A percentile compares a stretch with the other conserved stretches of the same genome.
phyloP scores from a whole-genome alignment of 2,888 invertebrate genomes.

The Yponomeuta evonymella region DNA sequence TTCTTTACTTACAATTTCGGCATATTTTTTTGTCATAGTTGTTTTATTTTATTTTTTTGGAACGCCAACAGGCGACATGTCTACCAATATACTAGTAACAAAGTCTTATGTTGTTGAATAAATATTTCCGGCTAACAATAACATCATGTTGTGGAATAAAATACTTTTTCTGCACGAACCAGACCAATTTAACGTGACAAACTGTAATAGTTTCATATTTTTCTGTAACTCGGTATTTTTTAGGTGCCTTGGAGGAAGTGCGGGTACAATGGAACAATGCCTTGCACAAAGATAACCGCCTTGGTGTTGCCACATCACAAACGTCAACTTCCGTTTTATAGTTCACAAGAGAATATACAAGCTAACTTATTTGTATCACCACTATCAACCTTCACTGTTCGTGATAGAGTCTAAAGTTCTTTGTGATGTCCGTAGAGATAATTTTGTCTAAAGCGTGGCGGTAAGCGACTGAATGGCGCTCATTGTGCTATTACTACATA shows the following conservation, averaged over 20 bases:
- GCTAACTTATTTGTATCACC: constrained; percentile 1
- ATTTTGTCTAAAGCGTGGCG: not conserved
- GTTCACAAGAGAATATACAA: constrained; percentile 22
- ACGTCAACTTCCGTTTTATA: constrained; percentile 17
- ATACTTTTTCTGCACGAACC: not conserved
- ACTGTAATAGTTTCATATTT: not conserved
- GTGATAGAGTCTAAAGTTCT: constrained; percentile 29
- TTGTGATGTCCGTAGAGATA: not conserved
- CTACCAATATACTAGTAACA: no score
- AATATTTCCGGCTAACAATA: not conserved
- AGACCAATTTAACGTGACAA: not conserved
- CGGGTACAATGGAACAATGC: constrained; percentile 30
- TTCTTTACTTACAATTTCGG: not conserved
- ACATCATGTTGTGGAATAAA: not conserved
- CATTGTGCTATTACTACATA: constrained; percentile 35
- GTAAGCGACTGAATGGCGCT: constrained; percentile 36
- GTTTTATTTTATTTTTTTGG: not conserved
- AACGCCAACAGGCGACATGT: no score
- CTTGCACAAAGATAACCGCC: constrained; percentile 28
- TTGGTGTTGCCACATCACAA: constrained; percentile 24
- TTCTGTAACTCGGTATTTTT: constrained; percentile 1
- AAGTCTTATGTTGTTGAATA: not conserved
- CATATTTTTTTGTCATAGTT: no score
- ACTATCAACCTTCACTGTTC: not conserved
- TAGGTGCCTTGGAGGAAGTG: constrained; percentile 25